These are phyloP conservation scores for Puffinus mauretanicus DNA, from an alignment of 2,113 vertebrate species.

Conservation along the genomic window DNA sequence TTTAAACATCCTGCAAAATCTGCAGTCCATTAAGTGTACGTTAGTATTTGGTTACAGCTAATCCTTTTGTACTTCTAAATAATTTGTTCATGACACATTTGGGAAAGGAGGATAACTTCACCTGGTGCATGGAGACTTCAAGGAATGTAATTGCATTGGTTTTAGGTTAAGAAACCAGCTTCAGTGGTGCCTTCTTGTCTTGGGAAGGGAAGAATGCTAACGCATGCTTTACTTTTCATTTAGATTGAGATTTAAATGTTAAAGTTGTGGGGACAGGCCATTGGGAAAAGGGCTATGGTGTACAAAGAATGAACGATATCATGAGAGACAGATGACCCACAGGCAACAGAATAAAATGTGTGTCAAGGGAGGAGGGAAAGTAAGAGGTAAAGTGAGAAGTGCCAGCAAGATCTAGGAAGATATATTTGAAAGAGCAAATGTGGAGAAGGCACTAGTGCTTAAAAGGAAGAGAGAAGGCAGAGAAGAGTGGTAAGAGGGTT, in stretches of 20 bases:
- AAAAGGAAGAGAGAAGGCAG: neutral
- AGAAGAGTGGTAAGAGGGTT: neutral
- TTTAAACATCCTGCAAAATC: slow-evolving; percentile 47
- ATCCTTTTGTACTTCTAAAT: slow-evolving; percentile 10
- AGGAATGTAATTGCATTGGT: neutral
- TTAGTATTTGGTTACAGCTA: slow-evolving; percentile 50
- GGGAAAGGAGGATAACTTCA: neutral
- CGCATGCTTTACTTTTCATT: neutral
- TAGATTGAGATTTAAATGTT: neutral
- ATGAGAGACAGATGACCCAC: neutral
- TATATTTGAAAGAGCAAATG: neutral
- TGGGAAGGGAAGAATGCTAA: neutral
- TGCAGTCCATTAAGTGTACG: slow-evolving; percentile 24
- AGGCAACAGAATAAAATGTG: neutral
- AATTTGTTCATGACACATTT: slow-evolving; percentile 12
- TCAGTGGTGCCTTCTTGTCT: neutral
- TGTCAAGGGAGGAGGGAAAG: neutral
- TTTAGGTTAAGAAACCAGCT: neutral
- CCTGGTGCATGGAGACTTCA: neutral
- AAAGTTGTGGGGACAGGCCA: neutral
- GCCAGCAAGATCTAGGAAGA: neutral
- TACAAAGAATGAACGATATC: neutral
- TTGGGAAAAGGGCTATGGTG: neutral
- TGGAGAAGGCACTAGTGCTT: neutral
- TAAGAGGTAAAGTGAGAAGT: neutral